Conservation (phyloP, 2,113 vertebrate species). For the Forbesichthys agassizii region DNA sequence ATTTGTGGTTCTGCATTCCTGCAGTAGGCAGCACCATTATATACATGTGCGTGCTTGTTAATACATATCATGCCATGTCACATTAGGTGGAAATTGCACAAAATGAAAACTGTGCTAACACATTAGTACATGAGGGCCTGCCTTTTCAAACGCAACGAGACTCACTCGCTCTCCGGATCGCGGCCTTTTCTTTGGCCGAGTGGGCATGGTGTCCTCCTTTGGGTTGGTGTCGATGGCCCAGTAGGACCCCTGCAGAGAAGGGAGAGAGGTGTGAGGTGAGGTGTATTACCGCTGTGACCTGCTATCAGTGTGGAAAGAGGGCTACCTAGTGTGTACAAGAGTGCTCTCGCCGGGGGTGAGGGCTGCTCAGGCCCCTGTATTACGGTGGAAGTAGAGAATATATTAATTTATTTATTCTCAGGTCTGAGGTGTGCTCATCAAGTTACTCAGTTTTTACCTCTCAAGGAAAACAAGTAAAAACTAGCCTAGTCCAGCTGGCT, state of each 20-base stretch:
- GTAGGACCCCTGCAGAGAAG: conserved; percentile 84
- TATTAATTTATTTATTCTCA: conserved; percentile 57
- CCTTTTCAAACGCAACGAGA: conserved; percentile 4
- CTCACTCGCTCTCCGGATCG: conserved; percentile 89
- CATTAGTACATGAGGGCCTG: no score
- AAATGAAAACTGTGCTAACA: no score
- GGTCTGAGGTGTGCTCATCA: conserved; percentile 71
- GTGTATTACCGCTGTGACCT: conserved; percentile 12
- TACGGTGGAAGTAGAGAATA: conserved; percentile 40
- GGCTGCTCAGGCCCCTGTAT: conserved; percentile 43
- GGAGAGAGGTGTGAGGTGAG: conserved; percentile 37
- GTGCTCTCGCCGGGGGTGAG: conserved; percentile 63
- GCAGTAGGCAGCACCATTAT: no score
- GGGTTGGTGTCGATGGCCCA: conserved; percentile 94
- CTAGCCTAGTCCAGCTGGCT: no score
- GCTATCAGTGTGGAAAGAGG: conserved; percentile 4
- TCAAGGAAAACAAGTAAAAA: conserved; percentile 32
- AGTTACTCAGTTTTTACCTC: conserved; percentile 1
- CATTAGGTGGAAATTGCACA: not conserved
- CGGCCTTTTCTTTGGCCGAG: conserved; percentile 91
- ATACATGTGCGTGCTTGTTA: no score
- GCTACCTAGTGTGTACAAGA: not conserved
- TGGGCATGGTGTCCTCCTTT: conserved; percentile 88
- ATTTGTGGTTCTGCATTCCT: no score
- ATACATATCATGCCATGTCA: no score